A percentile compares a stretch with the other conserved stretches of the same genome.
Conservation (phyloP, 2,113 vertebrate genomes). For the Propithecus coquereli region DNA sequence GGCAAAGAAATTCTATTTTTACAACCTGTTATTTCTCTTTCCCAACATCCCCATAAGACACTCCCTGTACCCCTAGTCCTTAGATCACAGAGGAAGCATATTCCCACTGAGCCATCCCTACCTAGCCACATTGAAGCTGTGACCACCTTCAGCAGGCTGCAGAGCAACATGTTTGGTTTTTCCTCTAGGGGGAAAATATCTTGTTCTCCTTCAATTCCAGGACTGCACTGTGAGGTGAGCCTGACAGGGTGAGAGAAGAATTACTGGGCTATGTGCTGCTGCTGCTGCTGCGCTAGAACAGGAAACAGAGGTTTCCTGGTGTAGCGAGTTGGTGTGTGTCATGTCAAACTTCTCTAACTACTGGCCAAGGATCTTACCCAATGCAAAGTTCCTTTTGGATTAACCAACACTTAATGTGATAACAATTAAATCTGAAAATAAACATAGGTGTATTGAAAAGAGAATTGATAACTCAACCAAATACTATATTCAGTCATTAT, state of each 20-base stretch:
- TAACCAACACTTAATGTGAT: not conserved
- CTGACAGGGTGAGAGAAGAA: not conserved
- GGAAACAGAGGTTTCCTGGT: conserved; percentile 6
- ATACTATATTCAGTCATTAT: not conserved
- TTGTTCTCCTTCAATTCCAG: not conserved
- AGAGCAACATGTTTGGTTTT: not conserved
- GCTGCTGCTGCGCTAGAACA: not conserved
- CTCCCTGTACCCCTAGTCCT: rapidly evolving
- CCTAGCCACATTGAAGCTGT: not conserved
- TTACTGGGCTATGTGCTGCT: not conserved
- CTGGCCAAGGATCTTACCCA: not conserved
- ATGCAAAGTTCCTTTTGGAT: not conserved
- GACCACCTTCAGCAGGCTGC: not conserved
- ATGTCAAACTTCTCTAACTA: not conserved
- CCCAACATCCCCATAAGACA: not conserved
- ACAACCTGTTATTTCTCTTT: rapidly evolving
- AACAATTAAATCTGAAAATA: not conserved
- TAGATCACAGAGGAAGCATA: not conserved
- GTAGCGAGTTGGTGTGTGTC: not conserved
- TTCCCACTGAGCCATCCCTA: not conserved
- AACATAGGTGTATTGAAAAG: not conserved
- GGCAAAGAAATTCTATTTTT: not conserved
- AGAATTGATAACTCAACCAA: not conserved
- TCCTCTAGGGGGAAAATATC: not conserved
- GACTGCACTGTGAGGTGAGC: not conserved